Evolutionary conservation across 2,797 vertebrate species (phyloP), one percentile per base, ranked within the genome.

Genomic region (Hafferia zeledoni): DNA sequence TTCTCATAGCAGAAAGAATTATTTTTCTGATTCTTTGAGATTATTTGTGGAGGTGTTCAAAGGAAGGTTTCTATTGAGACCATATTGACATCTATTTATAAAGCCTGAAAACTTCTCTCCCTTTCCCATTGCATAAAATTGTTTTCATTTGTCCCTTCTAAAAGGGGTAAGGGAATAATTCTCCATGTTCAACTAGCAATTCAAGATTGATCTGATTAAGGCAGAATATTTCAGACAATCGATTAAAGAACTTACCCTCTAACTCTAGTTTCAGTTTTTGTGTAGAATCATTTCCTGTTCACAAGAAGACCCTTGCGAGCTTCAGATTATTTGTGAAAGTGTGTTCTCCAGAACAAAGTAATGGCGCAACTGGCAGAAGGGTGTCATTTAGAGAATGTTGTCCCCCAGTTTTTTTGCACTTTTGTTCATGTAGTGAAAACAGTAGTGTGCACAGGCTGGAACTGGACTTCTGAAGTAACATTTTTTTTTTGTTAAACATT

Each of bases 81-180:
- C 16, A 10, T 76, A 82, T 79, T 86, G 87, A 70, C 28, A 35
- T 33, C 30, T 90, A 50, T 60, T 76, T 76, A 82, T 79, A 74
- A 64, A 91, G 46, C 10, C 17, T 60, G 52, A 68, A 90, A 91
- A 60, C 30, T 37, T 43, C n/a, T 83, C 18, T 80, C 28, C 10
- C 4, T 78, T 94, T 91, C 46, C 17, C 24, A n/a, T 20, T 3
- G 12, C 27, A 31, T 75, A 84, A 87, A 84, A 82, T 70, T 75
- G 49, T 70, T 84, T 78, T 81, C 33, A 71, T 87, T 82, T 87
- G 22, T 92, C 85, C 87, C 52, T 64, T 94, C n/a, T 82, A 76
- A 88, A 88, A 82, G 74, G 91, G 52, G 19, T n/a, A 76, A 44
- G 69, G 80, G 92, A 90, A 41, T 95, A 91, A 86, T 81, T 88